Percentiles rank a stretch among this genome's conserved stretches.
These are phyloP conservation scores for Apistogramma diplotaenia DNA, from an alignment of 2,113 vertebrate species.

Conservation along the genomic window DNA sequence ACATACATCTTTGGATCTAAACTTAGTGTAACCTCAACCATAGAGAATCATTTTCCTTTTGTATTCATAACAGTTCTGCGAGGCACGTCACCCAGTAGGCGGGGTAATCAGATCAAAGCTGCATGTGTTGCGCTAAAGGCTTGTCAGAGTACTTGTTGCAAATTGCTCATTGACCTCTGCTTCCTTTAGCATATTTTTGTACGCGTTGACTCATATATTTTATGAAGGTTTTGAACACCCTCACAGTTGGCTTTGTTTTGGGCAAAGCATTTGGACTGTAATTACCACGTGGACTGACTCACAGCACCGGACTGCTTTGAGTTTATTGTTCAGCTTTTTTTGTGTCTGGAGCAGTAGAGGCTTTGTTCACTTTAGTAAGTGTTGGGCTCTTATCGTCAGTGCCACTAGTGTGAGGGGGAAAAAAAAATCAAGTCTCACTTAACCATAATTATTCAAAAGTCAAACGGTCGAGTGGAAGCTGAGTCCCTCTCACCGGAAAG, in stretches of 20 bases:
- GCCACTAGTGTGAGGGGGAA: not conserved
- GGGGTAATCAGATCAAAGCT: not conserved
- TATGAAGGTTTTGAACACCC: not conserved
- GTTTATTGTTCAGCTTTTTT: constrained; percentile 20
- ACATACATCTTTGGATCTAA: not conserved
- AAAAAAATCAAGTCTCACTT: not conserved
- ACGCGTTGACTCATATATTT: not conserved
- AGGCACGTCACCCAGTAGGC: not conserved
- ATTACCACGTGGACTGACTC: constrained; percentile 15
- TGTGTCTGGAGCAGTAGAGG: not conserved
- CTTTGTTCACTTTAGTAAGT: not conserved
- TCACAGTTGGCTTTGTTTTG: constrained; percentile 7
- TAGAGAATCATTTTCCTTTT: not conserved
- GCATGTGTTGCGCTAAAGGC: not conserved
- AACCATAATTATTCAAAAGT: constrained; percentile 14
- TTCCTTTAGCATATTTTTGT: not conserved
- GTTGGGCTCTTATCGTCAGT: not conserved
- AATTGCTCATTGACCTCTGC: not conserved
- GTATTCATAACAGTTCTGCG: not conserved
- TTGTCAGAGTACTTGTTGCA: not conserved
- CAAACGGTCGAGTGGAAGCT: not conserved
- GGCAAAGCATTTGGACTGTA: constrained; percentile 1
- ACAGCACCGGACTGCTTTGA: not conserved
- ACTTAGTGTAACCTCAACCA: not conserved
- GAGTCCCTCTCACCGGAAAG: not conserved